These are phyloP conservation scores for Trissolcus basalis DNA, from an alignment of 1,140 invertebrate species.

Conservation along the genomic window DNA sequence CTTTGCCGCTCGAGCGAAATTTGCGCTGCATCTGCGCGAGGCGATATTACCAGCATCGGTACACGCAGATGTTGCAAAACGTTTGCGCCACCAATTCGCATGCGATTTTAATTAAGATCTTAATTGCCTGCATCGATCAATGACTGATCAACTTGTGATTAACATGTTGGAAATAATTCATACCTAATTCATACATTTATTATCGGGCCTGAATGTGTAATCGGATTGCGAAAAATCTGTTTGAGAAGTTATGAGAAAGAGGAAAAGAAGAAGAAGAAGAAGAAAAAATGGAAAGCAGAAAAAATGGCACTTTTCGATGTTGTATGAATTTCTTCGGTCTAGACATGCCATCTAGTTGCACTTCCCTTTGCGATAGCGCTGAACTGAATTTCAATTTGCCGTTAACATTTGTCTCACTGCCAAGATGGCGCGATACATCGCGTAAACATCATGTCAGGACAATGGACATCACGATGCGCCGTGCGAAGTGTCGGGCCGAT, in stretches of 20 bases:
- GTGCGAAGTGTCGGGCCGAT: constrained; percentile 59
- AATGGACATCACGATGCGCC: constrained; percentile 66
- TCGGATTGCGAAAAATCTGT: no score
- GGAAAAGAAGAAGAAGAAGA: no score
- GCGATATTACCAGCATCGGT: constrained; percentile 30
- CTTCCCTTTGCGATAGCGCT: constrained; percentile 26
- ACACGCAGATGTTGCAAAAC: constrained; percentile 22
- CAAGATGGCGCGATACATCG: constrained; percentile 52
- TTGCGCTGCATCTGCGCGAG: constrained; percentile 30
- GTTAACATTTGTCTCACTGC: constrained; percentile 46
- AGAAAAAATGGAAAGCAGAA: no score
- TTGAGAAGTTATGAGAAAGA: no score
- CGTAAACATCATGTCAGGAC: constrained; percentile 64
- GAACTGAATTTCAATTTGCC: constrained; percentile 48
- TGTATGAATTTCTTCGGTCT: constrained; percentile 16
- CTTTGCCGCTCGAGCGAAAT: constrained; percentile 32
- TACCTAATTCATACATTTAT: no score
- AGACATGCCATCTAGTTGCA: constrained; percentile 33
- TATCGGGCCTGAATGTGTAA: no score
- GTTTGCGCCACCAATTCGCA: constrained; percentile 22
- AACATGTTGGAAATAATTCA: no score
- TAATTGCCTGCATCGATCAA: constrained; percentile 6
- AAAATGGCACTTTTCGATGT: no score
- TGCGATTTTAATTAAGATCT: constrained; percentile 25
- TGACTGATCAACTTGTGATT: background rate